Evolutionary conservation across 2,888 invertebrate genomes (phyloP), one percentile per base, ranked within the genome.

Genomic region (Netelia virgata): DNA sequence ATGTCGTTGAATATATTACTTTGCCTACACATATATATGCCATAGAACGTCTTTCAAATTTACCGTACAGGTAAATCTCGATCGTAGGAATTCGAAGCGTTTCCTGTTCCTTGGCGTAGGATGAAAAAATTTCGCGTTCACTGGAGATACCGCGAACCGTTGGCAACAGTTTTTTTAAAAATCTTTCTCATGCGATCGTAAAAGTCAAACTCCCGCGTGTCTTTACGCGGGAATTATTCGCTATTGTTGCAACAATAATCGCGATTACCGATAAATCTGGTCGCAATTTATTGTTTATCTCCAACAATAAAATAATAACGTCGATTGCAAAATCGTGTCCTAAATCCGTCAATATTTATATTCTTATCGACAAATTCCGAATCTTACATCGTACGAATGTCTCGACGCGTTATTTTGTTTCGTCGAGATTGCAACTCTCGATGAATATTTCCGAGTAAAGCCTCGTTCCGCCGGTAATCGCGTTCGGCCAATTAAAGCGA

Each of bases 401-500:
- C 10, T 47, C 47, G 47, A 14, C 11, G 14, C 1, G 0, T 47
- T 14, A 6, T 10, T 47, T 10, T 11, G 6, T 2, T 47, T 47
- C 43, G 10, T 20, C 43, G 16, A 66, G 43, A 68, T 14, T 66
- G 50, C 57, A 28, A 16, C n/a, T 8, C 70, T 18, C 16, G 16
- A 66, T 59, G 41, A 77, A 77, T 77, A 59, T 64, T 81, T 84
- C 73, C 59, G 53, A 47, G 77, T 81, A 76, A 76, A 61, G 23
- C 66, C 66, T 83, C 55, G 18, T 77, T 18, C 41, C 14, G 20
- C 64, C n/a, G 41, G 59, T 74, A 74, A 74, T 74, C 57, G 76
- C 41, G 20, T 66, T 55, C 16, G 74, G 18, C 59, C 82, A 82
- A 82, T 85, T 85, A 82, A 73, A 57, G 64, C 75, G 84, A 85